Evolutionary conservation across 2,113 vertebrate genomes (phyloP), one percentile per base, ranked within the genome.

Genomic region (Amia ocellicauda): DNA sequence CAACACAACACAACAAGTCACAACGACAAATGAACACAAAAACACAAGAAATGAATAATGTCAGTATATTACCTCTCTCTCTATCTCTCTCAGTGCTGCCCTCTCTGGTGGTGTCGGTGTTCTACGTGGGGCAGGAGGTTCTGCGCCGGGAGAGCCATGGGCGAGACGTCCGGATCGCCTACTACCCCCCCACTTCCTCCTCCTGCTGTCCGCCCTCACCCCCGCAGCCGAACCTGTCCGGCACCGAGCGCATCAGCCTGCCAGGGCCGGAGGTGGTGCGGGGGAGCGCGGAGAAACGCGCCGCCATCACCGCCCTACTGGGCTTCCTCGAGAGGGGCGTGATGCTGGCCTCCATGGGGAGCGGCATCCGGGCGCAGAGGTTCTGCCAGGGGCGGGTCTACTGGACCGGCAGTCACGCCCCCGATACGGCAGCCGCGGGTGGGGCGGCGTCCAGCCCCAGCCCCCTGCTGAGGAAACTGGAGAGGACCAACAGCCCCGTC

Each of bases 311-410:
- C 28, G 73, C 64, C 14, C 83, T 94, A 64, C 85, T 96, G 65
- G 78, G 74, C 26, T 89, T 83, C 65, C 87, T 95, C 50, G 80
- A 91, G 63, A 83, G 70, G 11, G 94, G 94, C 0, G 71, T 94
- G 73, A 69, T 87, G 75, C 82, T 92, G 27, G 91, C 86, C 67
- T 89, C 85, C 69, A 86, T 78, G 10, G 10, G 27, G 7, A 61
- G 71, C 24, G 94, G 94, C 0, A 82, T 96, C 20, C 93, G 91
- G 24, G 85, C 88, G 8, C 83, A 75, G 49, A 78, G 89, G 43
- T 83, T 71, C 42, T 94, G 91, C 71, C 84, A 79, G 41, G 88
- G 89, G 1, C 81, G 86, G 36, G 76, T 96, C 62, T 93, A 83
- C 73, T 96, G 92, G 91, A 83, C 68, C 0, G 87, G 92, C 2